A percentile compares a stretch with the other conserved stretches of the same genome.
These are phyloP conservation scores for Zhuqinia jingwanae DNA, from an alignment of 2,888 invertebrate genomes.

Conservation along the genomic window DNA sequence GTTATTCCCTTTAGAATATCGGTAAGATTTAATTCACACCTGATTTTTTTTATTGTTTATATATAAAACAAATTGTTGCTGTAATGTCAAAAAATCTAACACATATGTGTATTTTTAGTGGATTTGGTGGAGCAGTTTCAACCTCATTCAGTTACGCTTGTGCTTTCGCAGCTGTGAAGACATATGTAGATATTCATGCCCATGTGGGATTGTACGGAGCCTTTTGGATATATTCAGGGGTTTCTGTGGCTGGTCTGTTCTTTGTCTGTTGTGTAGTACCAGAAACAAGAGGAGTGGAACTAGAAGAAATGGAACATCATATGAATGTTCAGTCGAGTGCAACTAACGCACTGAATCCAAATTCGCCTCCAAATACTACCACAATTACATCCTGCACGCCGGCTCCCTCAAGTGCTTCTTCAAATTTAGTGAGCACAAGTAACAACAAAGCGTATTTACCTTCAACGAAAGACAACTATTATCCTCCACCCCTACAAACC, in stretches of 20 bases:
- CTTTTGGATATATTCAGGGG: conserved; percentile 93
- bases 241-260: conserved; percentile 90
- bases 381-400: conserved; percentile 63
- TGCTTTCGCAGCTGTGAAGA: conserved; percentile 92
- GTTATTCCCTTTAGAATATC: conserved; percentile 88
- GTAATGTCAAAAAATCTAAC: neutral
- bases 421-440: conserved; percentile 67
- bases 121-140: conserved; percentile 93
- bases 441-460: conserved; percentile 54
- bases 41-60: neutral
- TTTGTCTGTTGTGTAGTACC: conserved; percentile 94
- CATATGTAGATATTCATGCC: conserved; percentile 91
- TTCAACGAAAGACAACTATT: conserved; percentile 70
- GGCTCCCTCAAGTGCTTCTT: conserved; percentile 74
- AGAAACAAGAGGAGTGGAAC: conserved; percentile 93
- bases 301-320: conserved; percentile 90
- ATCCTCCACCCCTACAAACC: conserved; percentile 73
- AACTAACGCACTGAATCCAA: conserved; percentile 57
- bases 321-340: conserved; percentile 62
- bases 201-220: conserved; percentile 90
- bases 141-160: conserved; percentile 93
- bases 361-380: conserved; percentile 68
- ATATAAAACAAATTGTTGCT: neutral
- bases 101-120: conserved; percentile 84
- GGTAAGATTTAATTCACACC: conserved; percentile 68